Conservation (phyloP, 2,888 invertebrate species). For the Eueremaeus valkanovi region DNA sequence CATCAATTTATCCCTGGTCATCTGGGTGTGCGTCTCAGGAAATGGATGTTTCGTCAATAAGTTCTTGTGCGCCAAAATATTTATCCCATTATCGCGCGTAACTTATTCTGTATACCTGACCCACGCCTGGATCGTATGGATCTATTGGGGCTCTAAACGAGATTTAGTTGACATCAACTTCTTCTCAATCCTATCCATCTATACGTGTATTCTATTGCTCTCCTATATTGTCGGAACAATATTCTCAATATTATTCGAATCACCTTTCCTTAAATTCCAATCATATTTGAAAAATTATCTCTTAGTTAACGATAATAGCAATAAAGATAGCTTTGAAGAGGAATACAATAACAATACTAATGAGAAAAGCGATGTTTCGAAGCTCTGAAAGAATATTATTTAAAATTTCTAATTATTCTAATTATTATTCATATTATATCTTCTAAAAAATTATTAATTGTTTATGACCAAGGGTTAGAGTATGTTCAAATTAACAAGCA, state of each 20-base stretch:
- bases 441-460: no score
- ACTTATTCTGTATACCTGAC: slow-evolving; percentile 13
- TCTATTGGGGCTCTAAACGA: neutral
- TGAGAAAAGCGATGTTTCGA: no score
- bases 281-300: neutral
- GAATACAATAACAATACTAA: no score
- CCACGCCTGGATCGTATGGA: slow-evolving; percentile 9
- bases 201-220: neutral
- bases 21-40: slow-evolving; percentile 38
- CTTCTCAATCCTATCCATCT: neutral
- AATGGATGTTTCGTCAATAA: slow-evolving; percentile 39
- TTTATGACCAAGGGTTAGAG: no score
- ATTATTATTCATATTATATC: no score
- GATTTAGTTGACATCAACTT: slow-evolving; percentile 19
- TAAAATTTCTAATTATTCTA: no score
- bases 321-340: neutral
- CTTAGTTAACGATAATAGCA: neutral
- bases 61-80: slow-evolving; percentile 27
- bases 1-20: neutral
- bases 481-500: no score
- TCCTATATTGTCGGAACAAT: slow-evolving; percentile 36
- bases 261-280: slow-evolving; percentile 40
- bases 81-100: neutral
- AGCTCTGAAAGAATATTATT: no score
- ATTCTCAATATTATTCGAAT: slow-evolving; percentile 41